A percentile compares a stretch with the other conserved stretches of the same genome.
Conservation (phyloP, 2,113 vertebrate genomes). For the Chaetorhynchus papuensis region DNA sequence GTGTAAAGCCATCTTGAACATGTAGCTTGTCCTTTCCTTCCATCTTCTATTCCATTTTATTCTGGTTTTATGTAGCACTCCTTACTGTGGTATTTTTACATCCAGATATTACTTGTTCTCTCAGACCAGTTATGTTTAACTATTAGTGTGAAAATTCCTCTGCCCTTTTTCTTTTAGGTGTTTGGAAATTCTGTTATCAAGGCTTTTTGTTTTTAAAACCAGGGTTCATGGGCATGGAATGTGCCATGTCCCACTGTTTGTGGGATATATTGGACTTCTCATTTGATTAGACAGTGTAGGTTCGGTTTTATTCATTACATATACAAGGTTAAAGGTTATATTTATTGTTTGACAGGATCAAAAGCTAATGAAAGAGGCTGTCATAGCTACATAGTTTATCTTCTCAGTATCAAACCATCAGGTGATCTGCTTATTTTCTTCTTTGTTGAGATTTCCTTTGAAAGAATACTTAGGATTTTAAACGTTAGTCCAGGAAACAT, state of each 20-base stretch:
- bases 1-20: not conserved
- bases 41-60: not conserved
- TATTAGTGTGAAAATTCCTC: not conserved
- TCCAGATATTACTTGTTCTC: not conserved
- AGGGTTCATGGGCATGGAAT: not conserved
- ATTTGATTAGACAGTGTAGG: conserved; percentile 22
- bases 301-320: conserved; percentile 54
- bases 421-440: conserved; percentile 57
- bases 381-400: conserved; percentile 57
- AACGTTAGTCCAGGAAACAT: not conserved
- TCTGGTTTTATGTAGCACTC: not conserved
- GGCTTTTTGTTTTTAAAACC: not conserved
- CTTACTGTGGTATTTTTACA: not conserved
- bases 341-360: conserved; percentile 64
- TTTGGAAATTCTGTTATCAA: not conserved
- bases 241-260: not conserved
- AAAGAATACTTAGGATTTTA: not conserved
- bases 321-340: conserved; percentile 48
- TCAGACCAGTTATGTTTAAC: not conserved
- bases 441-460: conserved; percentile 29
- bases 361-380: conserved; percentile 55
- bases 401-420: conserved; percentile 39
- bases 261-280: not conserved
- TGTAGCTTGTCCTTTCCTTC: not conserved
- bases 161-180: not conserved